These are phyloP conservation scores for Tyto alba DNA, from an alignment of 2,113 vertebrate species.

Conservation along the genomic window DNA sequence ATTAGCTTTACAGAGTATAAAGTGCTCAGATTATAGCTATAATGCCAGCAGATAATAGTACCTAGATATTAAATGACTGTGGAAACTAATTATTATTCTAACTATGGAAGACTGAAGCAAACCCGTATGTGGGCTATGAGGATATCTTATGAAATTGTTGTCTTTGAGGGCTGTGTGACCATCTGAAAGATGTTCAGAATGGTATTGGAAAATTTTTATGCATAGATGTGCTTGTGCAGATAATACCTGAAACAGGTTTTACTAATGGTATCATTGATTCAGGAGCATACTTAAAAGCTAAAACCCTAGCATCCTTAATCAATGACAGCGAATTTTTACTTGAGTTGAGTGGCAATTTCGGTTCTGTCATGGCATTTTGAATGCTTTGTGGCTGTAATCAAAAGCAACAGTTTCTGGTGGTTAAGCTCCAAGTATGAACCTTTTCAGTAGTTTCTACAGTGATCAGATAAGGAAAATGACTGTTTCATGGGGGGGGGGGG, in stretches of 20 bases:
- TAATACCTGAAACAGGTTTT: background rate
- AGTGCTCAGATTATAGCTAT: background rate
- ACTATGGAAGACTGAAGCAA: background rate
- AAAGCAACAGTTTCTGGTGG: background rate
- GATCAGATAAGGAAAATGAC: background rate
- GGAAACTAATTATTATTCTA: background rate
- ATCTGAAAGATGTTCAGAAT: background rate
- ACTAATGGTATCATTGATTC: background rate
- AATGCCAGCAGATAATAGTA: background rate
- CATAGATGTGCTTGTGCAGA: background rate
- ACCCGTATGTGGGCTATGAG: background rate
- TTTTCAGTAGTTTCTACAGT: background rate
- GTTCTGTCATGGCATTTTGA: background rate
- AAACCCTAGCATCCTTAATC: background rate
- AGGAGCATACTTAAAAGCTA: background rate
- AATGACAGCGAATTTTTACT: background rate
- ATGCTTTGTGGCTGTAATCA: background rate
- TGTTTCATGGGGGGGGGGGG: background rate
- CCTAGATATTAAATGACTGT: background rate
- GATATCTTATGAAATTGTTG: accelerated
- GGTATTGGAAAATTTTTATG: background rate
- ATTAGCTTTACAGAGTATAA: background rate
- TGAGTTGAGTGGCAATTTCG: background rate
- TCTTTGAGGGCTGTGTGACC: background rate
- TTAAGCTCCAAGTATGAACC: background rate